phyloP scores from a whole-genome alignment of 2,797 vertebrate species.

The Brachyalestes nurse region DNA sequence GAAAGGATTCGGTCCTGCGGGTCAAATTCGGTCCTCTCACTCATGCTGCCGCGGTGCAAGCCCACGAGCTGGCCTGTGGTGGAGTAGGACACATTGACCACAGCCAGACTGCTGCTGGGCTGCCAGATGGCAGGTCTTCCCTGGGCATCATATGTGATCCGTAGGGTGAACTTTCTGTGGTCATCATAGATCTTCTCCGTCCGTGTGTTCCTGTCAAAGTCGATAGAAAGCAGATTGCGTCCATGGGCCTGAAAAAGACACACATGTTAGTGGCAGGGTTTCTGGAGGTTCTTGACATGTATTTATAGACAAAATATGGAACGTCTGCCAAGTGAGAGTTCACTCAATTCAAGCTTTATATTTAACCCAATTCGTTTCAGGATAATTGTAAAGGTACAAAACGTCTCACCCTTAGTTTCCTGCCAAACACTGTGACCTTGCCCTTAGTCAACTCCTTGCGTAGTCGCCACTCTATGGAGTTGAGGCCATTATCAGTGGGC shows the following conservation, averaged over 20 bases:
- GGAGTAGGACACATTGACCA: slow-evolving; percentile 97
- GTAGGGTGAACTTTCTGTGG: slow-evolving; percentile 95
- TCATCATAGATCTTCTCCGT: slow-evolving; percentile 99
- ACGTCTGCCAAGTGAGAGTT: too few relatives aligned
- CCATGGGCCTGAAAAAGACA: slow-evolving; percentile 86
- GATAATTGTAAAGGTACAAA: background rate
- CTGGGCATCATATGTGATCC: slow-evolving; percentile 97
- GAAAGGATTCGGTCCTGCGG: slow-evolving; percentile 91
- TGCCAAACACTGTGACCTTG: slow-evolving; percentile 96
- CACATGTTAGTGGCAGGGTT: background rate
- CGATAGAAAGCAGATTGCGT: slow-evolving; percentile 94
- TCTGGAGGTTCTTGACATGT: background rate
- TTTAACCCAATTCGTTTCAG: background rate
- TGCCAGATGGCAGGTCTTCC: slow-evolving; percentile 97
- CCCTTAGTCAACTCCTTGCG: slow-evolving; percentile 98
- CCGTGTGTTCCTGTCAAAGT: slow-evolving; percentile 96
- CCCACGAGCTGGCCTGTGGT: slow-evolving; percentile 90
- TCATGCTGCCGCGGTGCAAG: slow-evolving; percentile 96
- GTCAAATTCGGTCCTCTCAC: slow-evolving; percentile 93
- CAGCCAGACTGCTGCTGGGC: slow-evolving; percentile 95
- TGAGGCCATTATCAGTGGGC: slow-evolving; percentile 96
- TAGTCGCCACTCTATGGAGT: slow-evolving; percentile 98
- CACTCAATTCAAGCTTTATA: background rate
- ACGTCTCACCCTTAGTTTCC: slow-evolving; percentile 92
- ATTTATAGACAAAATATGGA: too few relatives aligned